Evolutionary conservation across 2,888 invertebrate species (phyloP).

Genomic region (Mesoligia furuncula): DNA sequence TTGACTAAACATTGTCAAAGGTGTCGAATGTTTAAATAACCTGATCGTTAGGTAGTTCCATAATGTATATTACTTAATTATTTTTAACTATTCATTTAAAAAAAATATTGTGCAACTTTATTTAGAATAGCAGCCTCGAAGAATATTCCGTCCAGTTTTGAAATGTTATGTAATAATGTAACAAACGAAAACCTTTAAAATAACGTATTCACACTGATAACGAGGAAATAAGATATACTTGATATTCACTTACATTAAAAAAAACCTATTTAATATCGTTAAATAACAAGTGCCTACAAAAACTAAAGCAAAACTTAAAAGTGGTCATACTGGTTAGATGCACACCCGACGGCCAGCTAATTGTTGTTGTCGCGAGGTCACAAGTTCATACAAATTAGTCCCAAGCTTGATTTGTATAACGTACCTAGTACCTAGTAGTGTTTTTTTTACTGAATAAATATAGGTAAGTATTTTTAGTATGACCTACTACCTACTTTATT

Average conservation of each 20-base stretch:
- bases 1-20: conserved; percentile 76
- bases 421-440: neutral
- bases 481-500: neutral
- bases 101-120: conserved; percentile 75
- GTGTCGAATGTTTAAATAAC: conserved; percentile 78
- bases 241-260: conserved; percentile 1
- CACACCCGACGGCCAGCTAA: conserved; percentile 63
- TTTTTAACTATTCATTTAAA: conserved; percentile 76
- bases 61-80: conserved; percentile 83
- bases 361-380: conserved; percentile 71
- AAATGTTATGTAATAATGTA: conserved; percentile 67
- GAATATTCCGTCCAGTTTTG: conserved; percentile 64
- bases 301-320: conserved; percentile 29
- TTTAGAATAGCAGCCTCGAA: conserved; percentile 68
- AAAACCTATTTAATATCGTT: neutral
- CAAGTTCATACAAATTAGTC: conserved; percentile 73
- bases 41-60: conserved; percentile 62
- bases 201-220: conserved; percentile 46
- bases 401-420: conserved; percentile 59
- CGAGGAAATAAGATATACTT: conserved; percentile 30
- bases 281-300: neutral
- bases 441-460: neutral
- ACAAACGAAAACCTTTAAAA: conserved; percentile 62
- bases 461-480: too few species aligned
- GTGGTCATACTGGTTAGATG: conserved; percentile 60